A percentile compares a stretch with the other conserved stretches of the same genome.
Evolutionary conservation across 1,140 invertebrate genomes (phyloP).

Genomic region (Tetramorium simillimum): DNA sequence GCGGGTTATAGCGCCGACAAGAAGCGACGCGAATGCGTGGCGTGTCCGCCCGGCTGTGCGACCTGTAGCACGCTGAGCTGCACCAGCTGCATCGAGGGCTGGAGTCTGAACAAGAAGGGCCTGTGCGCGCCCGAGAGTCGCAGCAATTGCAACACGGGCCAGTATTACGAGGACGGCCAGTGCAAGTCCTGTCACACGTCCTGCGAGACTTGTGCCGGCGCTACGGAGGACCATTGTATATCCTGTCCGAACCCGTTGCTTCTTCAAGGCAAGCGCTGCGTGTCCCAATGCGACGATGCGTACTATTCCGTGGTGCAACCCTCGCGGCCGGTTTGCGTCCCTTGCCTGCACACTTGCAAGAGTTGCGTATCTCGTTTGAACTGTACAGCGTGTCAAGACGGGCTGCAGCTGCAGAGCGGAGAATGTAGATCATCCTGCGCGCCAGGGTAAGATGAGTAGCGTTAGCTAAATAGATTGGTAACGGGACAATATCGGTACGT

Average conservation of each 20-base stretch:
- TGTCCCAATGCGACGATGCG: conserved; percentile 90
- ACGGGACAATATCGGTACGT: neutral
- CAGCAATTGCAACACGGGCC: conserved; percentile 88
- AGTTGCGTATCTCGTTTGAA: conserved; percentile 91
- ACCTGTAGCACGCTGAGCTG: conserved; percentile 90
- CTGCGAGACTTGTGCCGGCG: conserved; percentile 90
- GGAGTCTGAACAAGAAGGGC: conserved; percentile 90
- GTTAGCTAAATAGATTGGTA: neutral
- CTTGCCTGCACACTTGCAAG: conserved; percentile 92
- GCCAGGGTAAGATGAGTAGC: conserved; percentile 83
- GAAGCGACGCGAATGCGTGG: conserved; percentile 90
- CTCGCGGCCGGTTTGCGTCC: conserved; percentile 88
- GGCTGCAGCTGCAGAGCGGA: conserved; percentile 91
- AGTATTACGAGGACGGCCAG: conserved; percentile 89
- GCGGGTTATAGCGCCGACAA: conserved; percentile 90
- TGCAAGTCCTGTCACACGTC: conserved; percentile 90
- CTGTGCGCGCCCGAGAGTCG: conserved; percentile 89
- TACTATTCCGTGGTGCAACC: conserved; percentile 87
- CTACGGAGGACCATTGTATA: conserved; percentile 89
- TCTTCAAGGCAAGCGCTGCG: conserved; percentile 89
- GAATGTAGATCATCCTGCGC: conserved; percentile 92
- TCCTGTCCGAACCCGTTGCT: conserved; percentile 89
- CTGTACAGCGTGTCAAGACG: conserved; percentile 91
- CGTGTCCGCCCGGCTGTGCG: conserved; percentile 90
- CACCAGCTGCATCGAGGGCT: conserved; percentile 89